Base-by-base conservation (phyloP, 2,113 vertebrate species). In the Rynchops niger region DNA sequence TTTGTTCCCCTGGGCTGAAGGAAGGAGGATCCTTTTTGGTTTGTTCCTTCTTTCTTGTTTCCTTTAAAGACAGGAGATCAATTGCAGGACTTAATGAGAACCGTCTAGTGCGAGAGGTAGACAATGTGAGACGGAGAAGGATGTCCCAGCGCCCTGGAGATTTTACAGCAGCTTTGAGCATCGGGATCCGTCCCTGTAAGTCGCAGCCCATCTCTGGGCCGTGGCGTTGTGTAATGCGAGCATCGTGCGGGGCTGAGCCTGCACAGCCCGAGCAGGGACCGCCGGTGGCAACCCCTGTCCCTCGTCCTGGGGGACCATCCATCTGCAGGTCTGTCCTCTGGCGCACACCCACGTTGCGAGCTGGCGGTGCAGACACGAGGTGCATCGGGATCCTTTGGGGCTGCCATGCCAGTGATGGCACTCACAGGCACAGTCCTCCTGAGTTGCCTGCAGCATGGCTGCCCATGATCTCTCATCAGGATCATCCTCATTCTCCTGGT, bases 31-130 rank as follows among this genome's bases (percentile, higher is more conserved):
- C 97, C 96, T 79, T 36, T 80, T 85, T 86, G 89, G 85, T 63
- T 95, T 88, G 72, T 93, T 88, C 94, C 93, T 89, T 69, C 84
- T 96, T 96, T 97, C 91, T 96, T 93, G 89, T 96, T 89, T 26
- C 84, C 92, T 92, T 94, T 88, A 76, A 93, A 96, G 93, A 66
- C 94, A 94, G 91, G 93, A 94, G 83, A 90, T 92, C 94, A 91
- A 86, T 90, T 66, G 95, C 1, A 3, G 67, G 17, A 10, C 65
- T 87, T 96, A 97, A 94, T 96, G 94, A 97, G 95, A 96, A 94
- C 86, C 92, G 78, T 67, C 93, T 67, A 95, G 88, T 5, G 91
- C 13, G 49, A 90, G 93, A 94, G 94, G 94, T 96, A 86, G 95
- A 90, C 92, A 95, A 77, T 67, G 93, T 2, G 32, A 40, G 43